These are phyloP conservation scores for Lottia gigantea DNA, from an alignment of 2,888 invertebrate species.

Conservation along the genomic window DNA sequence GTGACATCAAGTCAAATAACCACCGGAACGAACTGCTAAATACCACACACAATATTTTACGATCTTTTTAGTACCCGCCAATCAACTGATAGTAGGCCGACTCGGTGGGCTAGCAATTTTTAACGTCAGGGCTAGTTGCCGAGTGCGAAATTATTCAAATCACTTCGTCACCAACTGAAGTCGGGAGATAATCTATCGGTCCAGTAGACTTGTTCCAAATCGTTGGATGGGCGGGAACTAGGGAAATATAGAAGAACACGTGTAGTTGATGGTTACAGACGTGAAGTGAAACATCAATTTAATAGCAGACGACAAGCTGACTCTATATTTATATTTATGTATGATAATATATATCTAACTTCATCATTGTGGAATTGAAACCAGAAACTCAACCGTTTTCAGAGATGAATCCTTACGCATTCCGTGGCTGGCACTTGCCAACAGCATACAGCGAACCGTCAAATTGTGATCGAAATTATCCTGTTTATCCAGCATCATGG, in stretches of 20 bases:
- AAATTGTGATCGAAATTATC: constrained; percentile 56
- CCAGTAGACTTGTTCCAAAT: not conserved
- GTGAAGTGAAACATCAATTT: not conserved
- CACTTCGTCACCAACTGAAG: not conserved
- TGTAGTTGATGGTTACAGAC: constrained; percentile 1
- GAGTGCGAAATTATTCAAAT: constrained; percentile 8
- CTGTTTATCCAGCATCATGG: constrained; percentile 55
- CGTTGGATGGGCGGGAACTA: constrained; percentile 1
- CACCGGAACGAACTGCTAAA: constrained; percentile 7
- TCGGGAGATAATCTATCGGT: constrained; percentile 1
- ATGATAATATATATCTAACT: constrained; percentile 10
- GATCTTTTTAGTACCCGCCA: constrained; percentile 11
- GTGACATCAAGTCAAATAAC: constrained; percentile 1
- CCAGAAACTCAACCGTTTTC: constrained; percentile 16
- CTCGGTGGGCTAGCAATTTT: constrained; percentile 8
- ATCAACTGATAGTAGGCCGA: constrained; percentile 7
- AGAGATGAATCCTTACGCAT: constrained; percentile 58
- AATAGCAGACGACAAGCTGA: constrained; percentile 7
- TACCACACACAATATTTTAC: constrained; percentile 7
- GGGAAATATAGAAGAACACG: not conserved
- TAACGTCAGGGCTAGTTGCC: not conserved
- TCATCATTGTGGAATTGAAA: not conserved
- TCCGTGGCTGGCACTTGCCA: constrained; percentile 60
- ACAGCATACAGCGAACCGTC: constrained; percentile 52
- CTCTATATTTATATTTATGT: constrained; percentile 15